Evolutionary conservation across 2,797 vertebrate genomes (phyloP).

Genomic region (Xenentodon cancila): DNA sequence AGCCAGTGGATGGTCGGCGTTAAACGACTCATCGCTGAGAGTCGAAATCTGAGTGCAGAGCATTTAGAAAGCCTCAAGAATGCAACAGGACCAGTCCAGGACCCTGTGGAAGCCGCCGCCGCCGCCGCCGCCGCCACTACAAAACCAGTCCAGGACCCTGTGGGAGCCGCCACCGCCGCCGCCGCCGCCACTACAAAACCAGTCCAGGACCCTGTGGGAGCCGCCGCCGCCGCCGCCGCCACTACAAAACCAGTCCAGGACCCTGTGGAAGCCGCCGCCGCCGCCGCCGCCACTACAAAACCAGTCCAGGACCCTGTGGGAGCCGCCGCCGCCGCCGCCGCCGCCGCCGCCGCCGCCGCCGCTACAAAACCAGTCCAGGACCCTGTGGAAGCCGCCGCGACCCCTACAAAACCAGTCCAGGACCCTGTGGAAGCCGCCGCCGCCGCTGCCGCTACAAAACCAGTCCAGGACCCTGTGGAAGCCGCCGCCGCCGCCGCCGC

Average conservation of each 20-base stretch:
- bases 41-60: slow-evolving; percentile 75
- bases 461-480: neutral
- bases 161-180: neutral
- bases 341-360: too few relatives aligned
- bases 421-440: too few relatives aligned
- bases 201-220: neutral
- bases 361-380: neutral
- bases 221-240: too few relatives aligned
- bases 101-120: neutral
- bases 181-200: slow-evolving; percentile 1
- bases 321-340: too few relatives aligned
- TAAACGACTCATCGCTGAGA: slow-evolving; percentile 93
- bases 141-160: slow-evolving; percentile 4
- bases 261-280: neutral
- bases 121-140: slow-evolving; percentile 1
- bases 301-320: neutral
- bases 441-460: neutral
- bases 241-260: neutral
- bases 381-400: neutral
- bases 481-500: too few relatives aligned
- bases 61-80: slow-evolving; percentile 20
- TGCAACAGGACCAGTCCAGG: neutral
- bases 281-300: slow-evolving; percentile 3
- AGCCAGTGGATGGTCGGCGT: slow-evolving; percentile 97
- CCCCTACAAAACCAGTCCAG: too few relatives aligned